phyloP scores from a whole-genome alignment of 2,113 vertebrate genomes.

The Carlito syrichta region DNA sequence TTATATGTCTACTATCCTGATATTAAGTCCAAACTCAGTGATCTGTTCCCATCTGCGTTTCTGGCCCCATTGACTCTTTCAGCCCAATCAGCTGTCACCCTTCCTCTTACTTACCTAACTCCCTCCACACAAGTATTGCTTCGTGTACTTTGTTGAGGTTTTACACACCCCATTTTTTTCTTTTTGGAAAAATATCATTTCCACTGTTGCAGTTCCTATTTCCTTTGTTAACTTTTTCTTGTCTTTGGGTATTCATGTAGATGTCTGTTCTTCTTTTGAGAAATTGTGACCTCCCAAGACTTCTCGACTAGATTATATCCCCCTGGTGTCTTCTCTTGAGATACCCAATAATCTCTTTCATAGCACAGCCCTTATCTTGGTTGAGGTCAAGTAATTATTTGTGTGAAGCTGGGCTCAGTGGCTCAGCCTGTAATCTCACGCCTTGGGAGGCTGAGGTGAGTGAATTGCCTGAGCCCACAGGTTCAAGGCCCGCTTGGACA shows the following conservation, averaged over 20 bases:
- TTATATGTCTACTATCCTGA: not conserved
- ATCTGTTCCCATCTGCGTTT: not conserved
- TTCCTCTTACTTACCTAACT: not conserved
- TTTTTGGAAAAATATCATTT: not conserved
- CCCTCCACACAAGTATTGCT: too few species aligned
- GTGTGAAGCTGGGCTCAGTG: too few species aligned
- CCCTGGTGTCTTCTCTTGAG: too few species aligned
- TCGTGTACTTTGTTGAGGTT: too few species aligned
- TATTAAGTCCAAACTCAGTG: not conserved
- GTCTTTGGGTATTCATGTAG: not conserved
- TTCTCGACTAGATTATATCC: too few species aligned
- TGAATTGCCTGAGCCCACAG: too few species aligned
- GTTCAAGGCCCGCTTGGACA: too few species aligned
- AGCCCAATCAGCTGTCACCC: too few species aligned
- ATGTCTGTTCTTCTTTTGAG: not conserved
- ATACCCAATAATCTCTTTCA: not conserved
- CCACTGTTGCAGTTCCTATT: not conserved
- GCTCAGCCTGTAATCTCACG: too few species aligned
- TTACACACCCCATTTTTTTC: not conserved
- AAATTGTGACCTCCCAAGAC: not conserved
- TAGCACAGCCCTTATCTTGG: not conserved
- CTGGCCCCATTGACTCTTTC: not conserved
- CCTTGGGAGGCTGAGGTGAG: too few species aligned
- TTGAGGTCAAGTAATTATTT: not conserved
- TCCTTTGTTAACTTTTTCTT: not conserved